Evolutionary conservation across 2,113 vertebrate genomes (phyloP), one percentile per base, ranked within the genome.

Genomic region (Forbesichthys agassizii): DNA sequence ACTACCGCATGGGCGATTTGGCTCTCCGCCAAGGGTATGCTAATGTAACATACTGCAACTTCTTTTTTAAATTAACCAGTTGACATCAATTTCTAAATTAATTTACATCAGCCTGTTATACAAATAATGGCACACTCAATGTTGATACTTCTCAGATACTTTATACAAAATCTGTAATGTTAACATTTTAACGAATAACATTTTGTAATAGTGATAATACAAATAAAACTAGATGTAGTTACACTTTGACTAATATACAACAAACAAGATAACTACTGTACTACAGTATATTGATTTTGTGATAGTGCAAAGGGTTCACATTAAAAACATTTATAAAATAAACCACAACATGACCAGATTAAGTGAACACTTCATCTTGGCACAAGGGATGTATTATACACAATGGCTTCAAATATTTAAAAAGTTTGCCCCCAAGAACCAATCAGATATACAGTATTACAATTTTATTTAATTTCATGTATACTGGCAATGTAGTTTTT

Each of bases 81-180:
- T 42, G 36, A 42, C 36, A 3, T 11, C 11, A 12, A 3, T 51
- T 51, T 51, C 3, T 51, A 51, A 51, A 51, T 12, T 11, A 51
- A 13, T 51, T 51, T 51, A 51, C n/a, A 54, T 4, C 5, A 7
- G 6, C 13, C 7, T n/a, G 16, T n/a, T n/a, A 16, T n/a, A 7
- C 16, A 54, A 42, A 60, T 10, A 5, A 42, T 10, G 5, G 3
- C 5, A 48, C 11, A 61, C 36, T 63, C 5, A 70, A 55, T 48
- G 63, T 33, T 55, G 47, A 61, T 74, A 79, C 27, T 69, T 85
- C 61, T 77, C 69, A 80, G 83, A 86, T 80, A 88, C 76, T 92
- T 90, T 89, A 92, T 91, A 79, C 74, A 90, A 91, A 92, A 90
- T 69, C 69, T 2, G 83, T 73, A 84, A 82, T 82, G 80, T 74